Percentiles rank a stretch among this genome's conserved stretches.
Evolutionary conservation across 2,888 invertebrate genomes (phyloP).

Genomic region (Ischnus inquisitorius): DNA sequence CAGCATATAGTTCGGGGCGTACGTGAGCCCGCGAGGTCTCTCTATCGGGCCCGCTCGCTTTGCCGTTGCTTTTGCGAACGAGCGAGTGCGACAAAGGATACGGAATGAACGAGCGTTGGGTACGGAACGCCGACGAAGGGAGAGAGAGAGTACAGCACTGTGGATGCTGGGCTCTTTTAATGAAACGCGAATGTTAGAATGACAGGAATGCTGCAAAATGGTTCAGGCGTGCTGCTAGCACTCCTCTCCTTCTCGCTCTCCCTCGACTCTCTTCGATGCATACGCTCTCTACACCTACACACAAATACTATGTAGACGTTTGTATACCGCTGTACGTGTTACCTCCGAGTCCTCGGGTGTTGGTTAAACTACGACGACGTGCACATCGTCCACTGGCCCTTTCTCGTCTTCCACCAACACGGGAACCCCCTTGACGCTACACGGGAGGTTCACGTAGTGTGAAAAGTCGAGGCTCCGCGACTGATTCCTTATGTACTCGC

Average conservation of each 20-base stretch:
- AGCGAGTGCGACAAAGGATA: conserved; percentile 40
- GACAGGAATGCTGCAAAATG: conserved; percentile 82
- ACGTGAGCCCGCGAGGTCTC: conserved; percentile 51
- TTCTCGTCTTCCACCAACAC: conserved; percentile 36
- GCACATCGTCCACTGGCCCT: conserved; percentile 25
- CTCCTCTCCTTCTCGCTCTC: conserved; percentile 18
- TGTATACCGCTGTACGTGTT: conserved; percentile 28
- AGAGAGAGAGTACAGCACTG: conserved; percentile 28
- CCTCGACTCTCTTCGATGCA: conserved; percentile 31
- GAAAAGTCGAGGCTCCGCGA: conserved; percentile 28
- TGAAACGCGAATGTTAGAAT: conserved; percentile 83
- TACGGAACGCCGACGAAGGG: conserved; percentile 29
- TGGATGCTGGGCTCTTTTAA: conserved; percentile 78
- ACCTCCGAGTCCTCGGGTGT: conserved; percentile 36
- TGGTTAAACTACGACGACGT: conserved; percentile 55
- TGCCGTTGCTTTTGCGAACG: conserved; percentile 43
- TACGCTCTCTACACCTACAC: conserved; percentile 32
- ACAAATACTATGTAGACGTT: conserved; percentile 37
- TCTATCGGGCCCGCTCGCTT: background rate
- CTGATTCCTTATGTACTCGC: conserved; percentile 15
- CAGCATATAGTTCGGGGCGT: conserved; percentile 48
- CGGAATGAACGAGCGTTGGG: conserved; percentile 27
- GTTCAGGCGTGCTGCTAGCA: conserved; percentile 76
- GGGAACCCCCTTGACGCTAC: background rate
- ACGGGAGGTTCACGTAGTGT: background rate